phyloP scores from a whole-genome alignment of 2,797 vertebrate species.

The Orestias chungarensis region DNA sequence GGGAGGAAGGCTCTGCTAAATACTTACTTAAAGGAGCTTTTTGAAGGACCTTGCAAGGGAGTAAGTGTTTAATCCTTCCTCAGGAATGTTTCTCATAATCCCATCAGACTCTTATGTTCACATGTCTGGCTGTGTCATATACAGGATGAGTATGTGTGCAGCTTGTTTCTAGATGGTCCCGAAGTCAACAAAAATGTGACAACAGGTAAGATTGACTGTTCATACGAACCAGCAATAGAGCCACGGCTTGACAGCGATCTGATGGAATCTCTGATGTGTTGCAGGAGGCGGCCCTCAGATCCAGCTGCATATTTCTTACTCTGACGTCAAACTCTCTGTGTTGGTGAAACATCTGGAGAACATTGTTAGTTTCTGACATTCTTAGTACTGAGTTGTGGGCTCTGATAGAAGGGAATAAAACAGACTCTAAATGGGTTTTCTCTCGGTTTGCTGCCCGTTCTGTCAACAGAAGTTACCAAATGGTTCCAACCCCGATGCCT shows the following conservation, averaged over 20 bases:
- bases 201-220: conserved; percentile 57
- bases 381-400: background rate
- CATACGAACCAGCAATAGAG: too few relatives aligned
- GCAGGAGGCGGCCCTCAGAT: conserved; percentile 71
- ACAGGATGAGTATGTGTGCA: conserved; percentile 85
- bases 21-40: conserved; percentile 83
- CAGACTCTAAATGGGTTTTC: background rate
- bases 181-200: conserved; percentile 33
- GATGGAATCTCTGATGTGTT: conserved; percentile 21
- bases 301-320: conserved; percentile 79
- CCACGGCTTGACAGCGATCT: background rate
- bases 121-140: conserved; percentile 29
- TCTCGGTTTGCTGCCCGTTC: conserved; percentile 1
- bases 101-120: background rate
- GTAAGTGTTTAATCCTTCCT: conserved; percentile 52
- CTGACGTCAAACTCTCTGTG: conserved; percentile 73
- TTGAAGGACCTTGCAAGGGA: conserved; percentile 80
- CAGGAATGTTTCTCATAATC: background rate
- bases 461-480: conserved; percentile 81
- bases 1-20: conserved; percentile 83
- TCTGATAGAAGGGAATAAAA: background rate
- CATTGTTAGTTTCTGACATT: conserved; percentile 77
- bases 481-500: conserved; percentile 84
- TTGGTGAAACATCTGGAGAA: conserved; percentile 86
- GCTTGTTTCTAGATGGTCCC: conserved; percentile 85